Conservation (phyloP, 2,888 invertebrate genomes). For the Chrysolina haemoptera region DNA sequence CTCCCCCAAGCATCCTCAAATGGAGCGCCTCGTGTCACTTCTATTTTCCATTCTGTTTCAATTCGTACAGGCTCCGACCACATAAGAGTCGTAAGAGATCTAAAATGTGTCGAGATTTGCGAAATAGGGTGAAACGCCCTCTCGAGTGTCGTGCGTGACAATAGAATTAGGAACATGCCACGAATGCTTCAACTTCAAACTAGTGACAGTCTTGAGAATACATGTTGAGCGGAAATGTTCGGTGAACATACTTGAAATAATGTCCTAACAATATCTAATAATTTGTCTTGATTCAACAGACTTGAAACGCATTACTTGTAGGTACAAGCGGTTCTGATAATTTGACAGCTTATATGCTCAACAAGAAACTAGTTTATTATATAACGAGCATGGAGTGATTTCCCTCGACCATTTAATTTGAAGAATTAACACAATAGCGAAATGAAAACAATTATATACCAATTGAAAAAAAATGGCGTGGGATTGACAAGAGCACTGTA, state of each 20-base stretch:
- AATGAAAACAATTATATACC: too few relatives aligned
- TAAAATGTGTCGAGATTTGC: slow-evolving; percentile 2
- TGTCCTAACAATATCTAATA: too few relatives aligned
- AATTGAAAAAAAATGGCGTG: too few relatives aligned
- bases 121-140: background rate
- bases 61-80: background rate
- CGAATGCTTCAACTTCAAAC: background rate
- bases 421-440: too few relatives aligned
- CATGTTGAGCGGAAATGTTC: background rate
- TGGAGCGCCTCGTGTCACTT: background rate
- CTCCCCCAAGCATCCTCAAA: background rate
- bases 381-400: too few relatives aligned
- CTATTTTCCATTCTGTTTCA: background rate
- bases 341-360: too few relatives aligned
- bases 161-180: background rate
- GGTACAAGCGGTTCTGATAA: too few relatives aligned
- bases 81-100: background rate
- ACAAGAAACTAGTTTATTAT: too few relatives aligned
- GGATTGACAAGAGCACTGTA: too few relatives aligned
- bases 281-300: too few relatives aligned
- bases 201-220: background rate
- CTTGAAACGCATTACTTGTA: too few relatives aligned
- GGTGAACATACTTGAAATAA: background rate
- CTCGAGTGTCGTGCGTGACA: background rate
- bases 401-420: too few relatives aligned